Evolutionary conservation across 2,888 invertebrate genomes (phyloP).

Genomic region (Morpho helenor): DNA sequence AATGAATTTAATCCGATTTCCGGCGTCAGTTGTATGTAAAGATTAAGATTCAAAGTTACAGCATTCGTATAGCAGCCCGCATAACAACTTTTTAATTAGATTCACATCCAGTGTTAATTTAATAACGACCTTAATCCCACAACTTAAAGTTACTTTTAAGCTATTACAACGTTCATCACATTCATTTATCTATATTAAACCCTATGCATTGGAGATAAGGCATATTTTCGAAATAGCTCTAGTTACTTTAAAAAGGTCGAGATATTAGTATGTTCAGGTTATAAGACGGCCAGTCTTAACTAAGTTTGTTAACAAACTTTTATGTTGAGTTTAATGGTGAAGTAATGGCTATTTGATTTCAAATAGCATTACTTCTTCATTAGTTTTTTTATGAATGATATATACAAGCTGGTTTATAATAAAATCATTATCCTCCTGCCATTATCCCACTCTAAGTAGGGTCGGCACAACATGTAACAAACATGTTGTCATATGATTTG

Average conservation of each 20-base stretch:
- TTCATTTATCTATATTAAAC: no score
- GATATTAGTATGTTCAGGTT: conserved; percentile 6
- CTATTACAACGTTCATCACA: no score
- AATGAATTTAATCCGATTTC: no score
- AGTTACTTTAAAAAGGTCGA: background rate
- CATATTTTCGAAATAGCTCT: background rate
- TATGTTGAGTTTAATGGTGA: conserved; percentile 5
- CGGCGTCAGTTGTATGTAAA: no score
- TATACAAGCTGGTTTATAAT: no score
- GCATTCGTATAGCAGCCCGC: no score
- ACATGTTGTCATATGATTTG: no score
- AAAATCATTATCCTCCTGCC: no score
- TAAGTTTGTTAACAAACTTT: conserved; percentile 2
- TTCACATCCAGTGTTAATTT: background rate
- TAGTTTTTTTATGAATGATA: no score
- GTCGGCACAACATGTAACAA: no score
- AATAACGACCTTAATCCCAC: background rate
- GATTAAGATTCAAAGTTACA: conserved; percentile 5
- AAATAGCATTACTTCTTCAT: background rate
- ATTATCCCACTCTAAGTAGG: no score
- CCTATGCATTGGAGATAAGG: background rate
- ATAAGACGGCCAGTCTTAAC: conserved; percentile 1
- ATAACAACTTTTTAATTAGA: conserved; percentile 3
- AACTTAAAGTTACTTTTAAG: background rate
- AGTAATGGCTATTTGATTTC: background rate